Conservation (phyloP, 2,888 invertebrate genomes). For the Sipunculus nudus region DNA sequence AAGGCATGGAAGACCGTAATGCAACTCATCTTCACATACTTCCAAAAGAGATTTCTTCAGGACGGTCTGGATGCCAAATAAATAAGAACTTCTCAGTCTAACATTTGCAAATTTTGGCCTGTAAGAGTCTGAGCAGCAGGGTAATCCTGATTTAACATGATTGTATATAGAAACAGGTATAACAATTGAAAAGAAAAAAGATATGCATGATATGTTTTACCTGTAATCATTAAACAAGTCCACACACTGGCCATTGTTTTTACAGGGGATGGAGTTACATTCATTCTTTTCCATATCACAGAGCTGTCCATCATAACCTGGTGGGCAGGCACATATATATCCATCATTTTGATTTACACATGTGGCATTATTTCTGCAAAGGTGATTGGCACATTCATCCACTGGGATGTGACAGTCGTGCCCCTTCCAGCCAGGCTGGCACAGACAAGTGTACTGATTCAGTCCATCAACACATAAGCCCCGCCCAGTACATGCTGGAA, state of each 20-base stretch:
- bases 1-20: no score
- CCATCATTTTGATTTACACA: slow-evolving; percentile 18
- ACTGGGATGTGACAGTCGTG: slow-evolving; percentile 22
- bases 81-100: no score
- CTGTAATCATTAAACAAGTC: slow-evolving; percentile 23
- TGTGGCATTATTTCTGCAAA: slow-evolving; percentile 25
- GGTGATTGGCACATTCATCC: slow-evolving; percentile 12
- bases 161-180: no score
- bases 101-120: no score
- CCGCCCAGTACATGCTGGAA: slow-evolving; percentile 20
- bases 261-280: slow-evolving; percentile 10
- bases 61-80: no score
- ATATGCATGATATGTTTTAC: no score
- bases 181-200: no score
- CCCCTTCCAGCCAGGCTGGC: slow-evolving; percentile 36
- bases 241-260: slow-evolving; percentile 13
- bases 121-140: no score
- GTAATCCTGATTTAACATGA: no score
- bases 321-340: slow-evolving; percentile 1
- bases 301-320: slow-evolving; percentile 17
- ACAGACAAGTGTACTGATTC: slow-evolving; percentile 28
- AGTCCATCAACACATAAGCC: slow-evolving; percentile 29
- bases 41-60: no score
- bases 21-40: no score
- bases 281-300: slow-evolving; percentile 25